Conservation (phyloP, 2,797 vertebrate genomes). For the Tolypeutes matacus region DNA sequence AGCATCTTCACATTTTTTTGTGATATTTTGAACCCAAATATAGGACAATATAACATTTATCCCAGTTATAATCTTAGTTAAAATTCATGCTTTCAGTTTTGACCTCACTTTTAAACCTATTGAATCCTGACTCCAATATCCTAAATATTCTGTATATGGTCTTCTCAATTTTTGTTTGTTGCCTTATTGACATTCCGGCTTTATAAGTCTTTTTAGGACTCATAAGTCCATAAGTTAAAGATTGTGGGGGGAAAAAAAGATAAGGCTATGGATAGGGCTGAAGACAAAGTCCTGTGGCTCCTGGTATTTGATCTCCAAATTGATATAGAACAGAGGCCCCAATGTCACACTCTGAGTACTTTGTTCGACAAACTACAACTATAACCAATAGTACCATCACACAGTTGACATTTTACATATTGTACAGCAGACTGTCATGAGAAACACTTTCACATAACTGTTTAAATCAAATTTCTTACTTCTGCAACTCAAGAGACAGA, state of each 20-base stretch:
- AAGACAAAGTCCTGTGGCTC: neutral
- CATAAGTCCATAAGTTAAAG: too few species aligned
- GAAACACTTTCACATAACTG: neutral
- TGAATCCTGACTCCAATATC: neutral
- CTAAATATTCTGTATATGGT: neutral
- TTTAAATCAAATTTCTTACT: neutral
- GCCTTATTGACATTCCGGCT: neutral
- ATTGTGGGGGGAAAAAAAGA: neutral
- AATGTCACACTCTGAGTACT: neutral
- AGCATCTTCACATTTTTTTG: slow-evolving; percentile 34
- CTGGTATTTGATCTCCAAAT: neutral
- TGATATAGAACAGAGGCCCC: neutral
- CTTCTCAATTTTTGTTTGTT: neutral
- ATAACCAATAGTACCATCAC: neutral
- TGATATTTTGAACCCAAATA: neutral
- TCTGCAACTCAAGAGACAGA: neutral
- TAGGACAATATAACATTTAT: neutral
- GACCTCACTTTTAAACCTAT: slow-evolving; percentile 33
- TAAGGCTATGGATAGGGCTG: neutral
- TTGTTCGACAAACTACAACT: neutral
- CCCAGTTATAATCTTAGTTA: slow-evolving; percentile 20
- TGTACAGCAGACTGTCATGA: neutral
- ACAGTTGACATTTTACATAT: neutral
- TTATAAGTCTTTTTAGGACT: neutral
- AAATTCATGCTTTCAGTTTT: slow-evolving; percentile 48